phyloP scores from a whole-genome alignment of 2,888 invertebrate genomes.

The Amblyjoppa proteus region DNA sequence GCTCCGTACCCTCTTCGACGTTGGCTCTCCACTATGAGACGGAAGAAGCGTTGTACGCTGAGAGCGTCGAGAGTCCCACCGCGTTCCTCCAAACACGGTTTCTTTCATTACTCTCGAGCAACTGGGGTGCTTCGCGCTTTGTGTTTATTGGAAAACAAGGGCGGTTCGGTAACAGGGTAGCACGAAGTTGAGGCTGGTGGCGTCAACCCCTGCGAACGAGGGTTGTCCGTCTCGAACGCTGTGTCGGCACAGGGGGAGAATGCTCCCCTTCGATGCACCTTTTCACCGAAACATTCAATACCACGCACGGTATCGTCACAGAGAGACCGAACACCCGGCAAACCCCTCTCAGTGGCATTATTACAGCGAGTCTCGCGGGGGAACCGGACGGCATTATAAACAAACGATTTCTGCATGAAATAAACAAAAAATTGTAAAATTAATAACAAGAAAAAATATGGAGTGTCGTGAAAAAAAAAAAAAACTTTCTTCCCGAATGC shows the following conservation, averaged over 20 bases:
- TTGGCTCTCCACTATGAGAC: background rate
- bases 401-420: no score
- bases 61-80: background rate
- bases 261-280: slow-evolving; percentile 45
- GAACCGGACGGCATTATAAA: background rate
- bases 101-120: slow-evolving; percentile 38
- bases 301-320: background rate
- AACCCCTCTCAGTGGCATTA: background rate
- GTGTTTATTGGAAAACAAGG: slow-evolving; percentile 85
- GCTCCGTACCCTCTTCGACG: background rate
- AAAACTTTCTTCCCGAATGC: no score
- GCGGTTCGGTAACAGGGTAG: slow-evolving; percentile 83
- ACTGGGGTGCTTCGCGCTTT: slow-evolving; percentile 72
- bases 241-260: slow-evolving; percentile 35
- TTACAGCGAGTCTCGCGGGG: background rate
- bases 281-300: background rate
- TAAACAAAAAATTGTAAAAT: background rate
- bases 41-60: background rate
- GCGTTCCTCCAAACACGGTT: slow-evolving; percentile 28
- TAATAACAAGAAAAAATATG: background rate
- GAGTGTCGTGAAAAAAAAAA: background rate
- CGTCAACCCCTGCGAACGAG: slow-evolving; percentile 77
- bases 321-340: background rate
- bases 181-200: slow-evolving; percentile 75
- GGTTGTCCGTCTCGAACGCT: slow-evolving; percentile 67